Base-by-base conservation (phyloP, 2,888 invertebrate genomes). In the Pycnomerus fuliginosus region DNA sequence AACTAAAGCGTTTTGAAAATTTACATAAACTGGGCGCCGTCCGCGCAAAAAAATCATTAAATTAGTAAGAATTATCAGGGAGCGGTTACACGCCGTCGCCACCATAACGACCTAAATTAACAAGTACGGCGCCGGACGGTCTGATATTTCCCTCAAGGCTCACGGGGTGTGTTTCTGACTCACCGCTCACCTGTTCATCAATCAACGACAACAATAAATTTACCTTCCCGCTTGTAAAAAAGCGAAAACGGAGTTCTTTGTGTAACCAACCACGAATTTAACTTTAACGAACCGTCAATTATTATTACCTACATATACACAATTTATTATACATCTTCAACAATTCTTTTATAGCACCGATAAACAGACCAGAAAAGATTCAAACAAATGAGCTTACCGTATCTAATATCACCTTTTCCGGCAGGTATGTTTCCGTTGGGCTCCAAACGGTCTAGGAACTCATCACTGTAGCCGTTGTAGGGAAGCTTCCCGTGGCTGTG, bases 381-480 rank as follows among this genome's bases (percentile, higher is more conserved):
- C 8, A n/a, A n/a, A n/a, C n/a, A n/a, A n/a, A n/a, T n/a, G n/a
- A n/a, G n/a, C 75, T 74, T 61, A 82, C 84, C 83, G 71, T 82
- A 84, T 76, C 80, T 77, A 72, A 81, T 79, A 74, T 87, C 84
- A 61, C 81, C 80, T 78, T 91, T 90, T 70, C 89, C 89, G 72
- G 85, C 83, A 67, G 85, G 90, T 77, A 91, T 91, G 79, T 91
- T 93, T 68, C 92, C 92, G 76, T 91, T 93, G 69, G 89, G 90
- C 77, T 94, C 93, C 68, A 92, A 82, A 71, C 91, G 82, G 76
- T 93, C 92, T 72, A 93, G 83, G 78, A 89, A 93, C 79, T 93
- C 92, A 69, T 92, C 92, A 44, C 92, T 92, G 80, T 90, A 93
- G 57, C 92, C 92, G 77, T 92, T 92, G 77, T 89, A 90, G 55